These are phyloP conservation scores for Oxyura jamaicensis DNA, from an alignment of 2,113 vertebrate species.

Conservation along the genomic window DNA sequence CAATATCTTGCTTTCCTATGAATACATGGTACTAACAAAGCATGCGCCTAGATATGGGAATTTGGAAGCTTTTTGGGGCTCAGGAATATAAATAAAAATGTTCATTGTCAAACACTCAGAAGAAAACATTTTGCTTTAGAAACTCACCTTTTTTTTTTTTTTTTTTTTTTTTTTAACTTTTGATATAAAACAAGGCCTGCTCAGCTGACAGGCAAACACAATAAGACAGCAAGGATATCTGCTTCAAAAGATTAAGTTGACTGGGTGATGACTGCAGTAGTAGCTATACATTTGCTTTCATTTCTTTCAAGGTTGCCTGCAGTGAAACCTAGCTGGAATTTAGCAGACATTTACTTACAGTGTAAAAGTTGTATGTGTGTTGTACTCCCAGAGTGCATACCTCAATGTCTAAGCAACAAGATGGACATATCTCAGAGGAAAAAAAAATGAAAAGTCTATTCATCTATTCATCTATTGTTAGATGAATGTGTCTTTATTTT, in stretches of 20 bases:
- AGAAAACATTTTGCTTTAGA: not conserved
- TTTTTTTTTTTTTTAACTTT: not conserved
- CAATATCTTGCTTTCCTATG: not conserved
- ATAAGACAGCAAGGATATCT: not conserved
- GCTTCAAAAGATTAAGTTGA: not conserved
- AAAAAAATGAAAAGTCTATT: not conserved
- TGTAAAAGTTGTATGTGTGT: accelerated
- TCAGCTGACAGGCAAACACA: not conserved
- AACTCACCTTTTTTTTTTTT: not conserved
- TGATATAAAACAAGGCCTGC: not conserved
- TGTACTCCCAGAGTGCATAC: not conserved
- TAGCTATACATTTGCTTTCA: not conserved
- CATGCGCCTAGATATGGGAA: not conserved
- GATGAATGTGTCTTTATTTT: not conserved
- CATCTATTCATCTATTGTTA: not conserved
- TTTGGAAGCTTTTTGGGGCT: not conserved
- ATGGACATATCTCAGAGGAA: not conserved
- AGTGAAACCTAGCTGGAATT: not conserved
- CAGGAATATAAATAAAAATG: not conserved
- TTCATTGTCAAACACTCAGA: not conserved
- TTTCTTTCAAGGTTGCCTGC: not conserved
- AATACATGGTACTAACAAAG: not conserved
- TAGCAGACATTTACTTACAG: not conserved
- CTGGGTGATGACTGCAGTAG: not conserved
- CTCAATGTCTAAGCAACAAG: not conserved